Conservation (phyloP, 2,888 invertebrate species). For the Brachyptera putata region DNA sequence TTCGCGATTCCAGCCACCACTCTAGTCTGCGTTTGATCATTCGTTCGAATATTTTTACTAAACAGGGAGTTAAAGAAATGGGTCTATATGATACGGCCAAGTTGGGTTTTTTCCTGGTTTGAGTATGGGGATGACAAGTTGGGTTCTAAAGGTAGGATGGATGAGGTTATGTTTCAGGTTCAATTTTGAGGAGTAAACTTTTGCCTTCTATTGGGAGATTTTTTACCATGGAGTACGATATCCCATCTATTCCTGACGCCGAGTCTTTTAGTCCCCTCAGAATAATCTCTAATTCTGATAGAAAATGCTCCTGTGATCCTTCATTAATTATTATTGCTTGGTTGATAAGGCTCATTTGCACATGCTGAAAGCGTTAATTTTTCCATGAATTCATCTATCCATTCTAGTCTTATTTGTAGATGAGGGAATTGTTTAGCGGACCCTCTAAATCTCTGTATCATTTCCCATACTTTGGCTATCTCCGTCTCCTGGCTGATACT, state of each 20-base stretch:
- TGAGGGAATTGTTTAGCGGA: neutral
- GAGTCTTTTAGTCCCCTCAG: neutral
- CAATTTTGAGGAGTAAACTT: neutral
- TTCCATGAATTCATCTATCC: neutral
- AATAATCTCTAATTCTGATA: neutral
- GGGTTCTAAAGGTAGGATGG: neutral
- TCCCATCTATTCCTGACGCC: neutral
- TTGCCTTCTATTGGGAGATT: neutral
- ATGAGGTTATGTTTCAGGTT: neutral
- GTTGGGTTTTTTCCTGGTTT: slow-evolving; percentile 26
- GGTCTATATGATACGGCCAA: too few species aligned
- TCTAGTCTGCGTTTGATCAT: too few species aligned
- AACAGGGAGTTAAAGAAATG: too few species aligned
- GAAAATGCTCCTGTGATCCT: neutral
- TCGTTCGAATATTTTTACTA: too few species aligned
- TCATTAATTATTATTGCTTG: neutral
- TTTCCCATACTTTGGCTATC: neutral
- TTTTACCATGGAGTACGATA: too few species aligned
- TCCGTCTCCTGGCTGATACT: neutral
- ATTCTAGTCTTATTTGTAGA: neutral
- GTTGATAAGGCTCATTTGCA: neutral
- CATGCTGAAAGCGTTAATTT: neutral
- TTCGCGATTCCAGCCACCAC: too few species aligned
- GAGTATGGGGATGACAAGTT: neutral
- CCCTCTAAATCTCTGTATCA: neutral